Evolutionary conservation across 2,113 vertebrate species (phyloP).

Genomic region (Danionella cerebrum): DNA sequence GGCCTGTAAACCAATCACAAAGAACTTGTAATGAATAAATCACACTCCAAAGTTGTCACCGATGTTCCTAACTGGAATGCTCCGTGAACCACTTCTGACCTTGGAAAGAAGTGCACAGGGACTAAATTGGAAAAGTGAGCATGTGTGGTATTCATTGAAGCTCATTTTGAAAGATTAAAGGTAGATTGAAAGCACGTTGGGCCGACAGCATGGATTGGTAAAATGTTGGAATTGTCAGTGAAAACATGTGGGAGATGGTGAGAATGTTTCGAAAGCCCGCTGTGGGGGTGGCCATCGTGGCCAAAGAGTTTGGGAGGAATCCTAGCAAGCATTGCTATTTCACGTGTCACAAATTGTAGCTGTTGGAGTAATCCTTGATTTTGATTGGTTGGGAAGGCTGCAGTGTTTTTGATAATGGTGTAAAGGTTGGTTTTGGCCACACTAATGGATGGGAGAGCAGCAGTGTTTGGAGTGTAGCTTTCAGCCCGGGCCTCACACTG

Average conservation of each 20-base stretch:
- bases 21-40: no score
- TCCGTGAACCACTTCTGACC: background rate
- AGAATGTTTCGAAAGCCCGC: background rate
- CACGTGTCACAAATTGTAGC: background rate
- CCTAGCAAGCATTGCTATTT: background rate
- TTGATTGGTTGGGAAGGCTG: background rate
- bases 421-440: background rate
- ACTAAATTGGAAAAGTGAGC: background rate
- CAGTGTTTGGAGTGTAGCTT: background rate
- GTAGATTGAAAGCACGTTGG: conserved; percentile 2
- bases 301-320: conserved; percentile 1
- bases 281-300: background rate
- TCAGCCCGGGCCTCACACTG: background rate
- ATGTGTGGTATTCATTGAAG: background rate
- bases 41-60: background rate
- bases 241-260: conserved; percentile 9
- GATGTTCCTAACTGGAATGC: background rate
- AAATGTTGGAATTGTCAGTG: background rate
- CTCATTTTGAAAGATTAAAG: background rate
- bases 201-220: background rate
- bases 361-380: background rate
- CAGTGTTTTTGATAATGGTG: background rate
- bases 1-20: no score
- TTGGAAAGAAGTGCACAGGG: background rate
- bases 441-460: background rate